These are phyloP conservation scores for Neotoxoptera formosana DNA, from an alignment of 1,140 invertebrate species.

Conservation along the genomic window DNA sequence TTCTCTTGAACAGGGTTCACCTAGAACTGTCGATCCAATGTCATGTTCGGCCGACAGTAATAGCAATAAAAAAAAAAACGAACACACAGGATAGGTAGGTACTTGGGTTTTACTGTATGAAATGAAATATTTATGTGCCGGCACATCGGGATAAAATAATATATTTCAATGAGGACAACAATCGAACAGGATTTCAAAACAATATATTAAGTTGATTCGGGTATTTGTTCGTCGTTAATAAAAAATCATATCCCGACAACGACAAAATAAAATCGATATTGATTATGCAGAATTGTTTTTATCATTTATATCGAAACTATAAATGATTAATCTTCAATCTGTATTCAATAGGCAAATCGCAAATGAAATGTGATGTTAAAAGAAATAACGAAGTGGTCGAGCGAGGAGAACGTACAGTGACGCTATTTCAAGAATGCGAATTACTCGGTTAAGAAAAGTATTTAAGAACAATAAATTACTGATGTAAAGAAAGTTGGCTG, in stretches of 20 bases:
- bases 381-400: not conserved
- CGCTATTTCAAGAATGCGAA: not conserved
- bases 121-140: not conserved
- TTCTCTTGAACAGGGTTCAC: constrained; percentile 52
- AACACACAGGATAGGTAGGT: constrained; percentile 9
- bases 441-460: not conserved
- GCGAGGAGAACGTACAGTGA: not conserved
- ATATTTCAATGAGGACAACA: not conserved
- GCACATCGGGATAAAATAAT: not conserved
- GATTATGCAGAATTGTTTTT: not conserved
- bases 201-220: not conserved
- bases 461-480: not conserved
- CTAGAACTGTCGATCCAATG: constrained; percentile 43
- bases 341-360: not conserved
- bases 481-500: not conserved
- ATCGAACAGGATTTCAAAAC: not conserved
- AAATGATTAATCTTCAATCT: too few relatives aligned
- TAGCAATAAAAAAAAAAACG: constrained; percentile 39
- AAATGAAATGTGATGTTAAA: not conserved
- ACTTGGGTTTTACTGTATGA: not conserved
- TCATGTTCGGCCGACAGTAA: constrained; percentile 39
- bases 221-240: not conserved
- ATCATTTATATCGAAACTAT: not conserved
- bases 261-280: not conserved
- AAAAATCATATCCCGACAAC: not conserved